Evolutionary conservation across 2,113 vertebrate genomes (phyloP).

Genomic region (Cottus gobio): DNA sequence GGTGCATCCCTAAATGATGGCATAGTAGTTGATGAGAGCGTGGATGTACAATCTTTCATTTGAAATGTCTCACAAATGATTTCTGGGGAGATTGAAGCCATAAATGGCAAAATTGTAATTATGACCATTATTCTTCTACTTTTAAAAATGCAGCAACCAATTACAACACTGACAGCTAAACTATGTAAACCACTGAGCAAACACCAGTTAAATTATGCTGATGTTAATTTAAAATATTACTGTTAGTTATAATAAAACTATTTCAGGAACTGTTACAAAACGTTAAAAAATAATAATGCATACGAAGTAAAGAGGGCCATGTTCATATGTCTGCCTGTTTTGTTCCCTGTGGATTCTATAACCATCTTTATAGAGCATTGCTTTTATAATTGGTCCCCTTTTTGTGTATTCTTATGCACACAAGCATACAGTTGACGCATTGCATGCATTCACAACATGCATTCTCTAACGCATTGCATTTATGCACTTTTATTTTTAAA

Average conservation of each 20-base stretch:
- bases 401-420: background rate
- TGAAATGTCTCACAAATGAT: conserved; percentile 21
- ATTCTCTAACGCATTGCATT: background rate
- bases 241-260: background rate
- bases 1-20: conserved; percentile 44
- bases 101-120: background rate
- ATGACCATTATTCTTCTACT: background rate
- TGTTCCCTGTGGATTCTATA: background rate
- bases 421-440: background rate
- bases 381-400: background rate
- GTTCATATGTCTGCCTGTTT: background rate
- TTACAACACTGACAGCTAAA: background rate
- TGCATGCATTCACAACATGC: background rate
- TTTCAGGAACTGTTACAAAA: background rate
- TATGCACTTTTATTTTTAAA: background rate
- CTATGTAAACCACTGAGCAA: background rate
- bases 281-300: background rate
- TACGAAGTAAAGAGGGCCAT: background rate
- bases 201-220: background rate
- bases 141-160: background rate
- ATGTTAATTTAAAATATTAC: background rate
- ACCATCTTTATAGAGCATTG: background rate
- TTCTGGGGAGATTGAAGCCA: conserved; percentile 5
- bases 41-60: conserved; percentile 9
- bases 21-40: conserved; percentile 18